Percentiles rank a stretch among this genome's conserved stretches.
These are phyloP conservation scores for Zootermopsis nevadensis DNA, from an alignment of 2,888 invertebrate genomes.

Conservation along the genomic window DNA sequence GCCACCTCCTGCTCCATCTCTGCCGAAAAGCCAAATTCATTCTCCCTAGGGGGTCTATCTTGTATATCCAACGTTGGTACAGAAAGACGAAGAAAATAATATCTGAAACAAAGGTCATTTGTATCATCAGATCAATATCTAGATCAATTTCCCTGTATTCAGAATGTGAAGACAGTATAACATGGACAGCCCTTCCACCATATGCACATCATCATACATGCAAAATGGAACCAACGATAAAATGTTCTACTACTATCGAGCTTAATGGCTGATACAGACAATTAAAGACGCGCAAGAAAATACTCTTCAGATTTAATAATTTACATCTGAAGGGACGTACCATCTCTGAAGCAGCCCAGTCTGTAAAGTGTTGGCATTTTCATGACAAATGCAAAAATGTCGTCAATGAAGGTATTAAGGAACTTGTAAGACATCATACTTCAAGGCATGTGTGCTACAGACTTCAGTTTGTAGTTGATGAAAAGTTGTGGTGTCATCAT, in stretches of 20 bases:
- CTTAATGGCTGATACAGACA: too few species aligned
- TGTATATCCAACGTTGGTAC: constrained; percentile 99
- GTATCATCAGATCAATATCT: too few species aligned
- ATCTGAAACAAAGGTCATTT: constrained; percentile 70
- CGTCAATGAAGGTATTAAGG: constrained; percentile 99
- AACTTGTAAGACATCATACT: constrained; percentile 99
- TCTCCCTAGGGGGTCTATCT: constrained; percentile 93
- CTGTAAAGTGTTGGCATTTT: constrained; percentile 99
- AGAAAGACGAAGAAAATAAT: constrained; percentile 99
- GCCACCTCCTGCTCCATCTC: constrained; percentile 78
- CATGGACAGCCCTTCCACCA: too few species aligned
- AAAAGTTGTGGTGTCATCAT: constrained; percentile 99
- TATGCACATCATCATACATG: too few species aligned
- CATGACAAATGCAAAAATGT: constrained; percentile 99
- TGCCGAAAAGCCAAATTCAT: constrained; percentile 98
- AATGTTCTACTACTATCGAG: too few species aligned
- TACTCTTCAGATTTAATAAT: too few species aligned
- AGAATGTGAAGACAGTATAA: too few species aligned
- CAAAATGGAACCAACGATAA: too few species aligned
- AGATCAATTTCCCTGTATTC: too few species aligned
- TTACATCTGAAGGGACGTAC: constrained; percentile 62
- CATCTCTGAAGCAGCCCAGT: constrained; percentile 97
- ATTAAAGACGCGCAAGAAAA: neutral
- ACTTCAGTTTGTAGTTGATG: constrained; percentile 99
- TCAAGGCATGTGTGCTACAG: constrained; percentile 99